Percentiles rank a stretch among this genome's conserved stretches.
These are phyloP conservation scores for Megathymus violae DNA, from an alignment of 1,140 invertebrate genomes.

Conservation along the genomic window DNA sequence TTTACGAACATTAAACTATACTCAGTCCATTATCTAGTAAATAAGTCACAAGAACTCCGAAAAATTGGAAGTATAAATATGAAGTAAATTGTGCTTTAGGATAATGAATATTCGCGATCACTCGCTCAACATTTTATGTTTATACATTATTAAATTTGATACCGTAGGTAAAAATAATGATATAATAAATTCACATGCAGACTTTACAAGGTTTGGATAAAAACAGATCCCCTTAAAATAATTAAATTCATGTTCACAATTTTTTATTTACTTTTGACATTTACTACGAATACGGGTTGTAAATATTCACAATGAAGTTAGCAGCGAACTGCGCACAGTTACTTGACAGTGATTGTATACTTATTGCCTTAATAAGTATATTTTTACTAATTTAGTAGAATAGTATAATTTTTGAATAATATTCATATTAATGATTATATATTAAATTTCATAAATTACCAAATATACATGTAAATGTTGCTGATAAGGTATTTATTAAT, in stretches of 20 bases:
- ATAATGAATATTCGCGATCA: conserved; percentile 35
- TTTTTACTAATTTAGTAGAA: not conserved
- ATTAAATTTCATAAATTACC: not conserved
- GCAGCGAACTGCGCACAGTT: conserved; percentile 2
- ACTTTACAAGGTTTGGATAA: conserved; percentile 41
- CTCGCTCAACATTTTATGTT: conserved; percentile 33
- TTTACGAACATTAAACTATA: conserved; percentile 64
- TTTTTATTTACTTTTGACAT: conserved; percentile 79
- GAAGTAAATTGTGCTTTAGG: conserved; percentile 36
- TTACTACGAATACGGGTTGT: conserved; percentile 61
- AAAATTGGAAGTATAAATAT: conserved; percentile 48
- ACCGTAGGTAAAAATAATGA: conserved; percentile 30
- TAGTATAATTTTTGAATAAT: conserved; percentile 19
- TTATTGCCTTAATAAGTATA: conserved; percentile 43
- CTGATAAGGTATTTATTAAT: no score
- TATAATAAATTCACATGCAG: conserved; percentile 36
- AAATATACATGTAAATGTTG: no score
- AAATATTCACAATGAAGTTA: conserved; percentile 58
- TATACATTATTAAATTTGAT: conserved; percentile 24
- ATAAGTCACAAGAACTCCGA: conserved; percentile 51
- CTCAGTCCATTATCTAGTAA: conserved; percentile 53
- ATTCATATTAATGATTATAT: not conserved
- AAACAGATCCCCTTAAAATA: conserved; percentile 60
- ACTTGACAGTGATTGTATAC: conserved; percentile 7
- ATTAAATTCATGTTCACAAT: conserved; percentile 62